Conservation (phyloP, 1,140 invertebrate species). For the Lineus longissimus region DNA sequence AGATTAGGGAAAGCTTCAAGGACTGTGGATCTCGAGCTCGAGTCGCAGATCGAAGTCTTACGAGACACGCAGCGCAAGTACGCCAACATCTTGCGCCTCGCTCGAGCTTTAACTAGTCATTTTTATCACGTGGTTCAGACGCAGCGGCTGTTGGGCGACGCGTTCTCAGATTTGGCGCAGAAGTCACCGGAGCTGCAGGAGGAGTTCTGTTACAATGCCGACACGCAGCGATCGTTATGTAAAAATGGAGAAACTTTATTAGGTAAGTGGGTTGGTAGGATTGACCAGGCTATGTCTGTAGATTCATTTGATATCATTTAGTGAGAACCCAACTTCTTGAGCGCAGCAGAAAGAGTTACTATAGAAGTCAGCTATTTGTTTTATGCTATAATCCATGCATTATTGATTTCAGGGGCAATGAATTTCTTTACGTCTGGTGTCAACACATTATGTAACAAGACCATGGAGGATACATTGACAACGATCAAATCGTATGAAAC, state of each 20-base stretch:
- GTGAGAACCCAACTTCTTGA: no score
- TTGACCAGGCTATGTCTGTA: no score
- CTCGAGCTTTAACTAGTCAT: slow-evolving; percentile 78
- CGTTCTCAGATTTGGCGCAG: slow-evolving; percentile 91
- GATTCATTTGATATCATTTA: no score
- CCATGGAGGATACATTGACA: slow-evolving; percentile 91
- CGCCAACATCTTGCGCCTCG: slow-evolving; percentile 79
- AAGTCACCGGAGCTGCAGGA: slow-evolving; percentile 92
- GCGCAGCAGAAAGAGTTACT: no score
- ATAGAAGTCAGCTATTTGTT: no score
- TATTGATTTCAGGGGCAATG: slow-evolving; percentile 63
- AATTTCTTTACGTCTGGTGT: slow-evolving; percentile 95
- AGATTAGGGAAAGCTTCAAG: slow-evolving; percentile 86
- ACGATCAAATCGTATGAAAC: slow-evolving; percentile 91
- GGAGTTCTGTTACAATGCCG: slow-evolving; percentile 91
- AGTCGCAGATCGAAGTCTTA: slow-evolving; percentile 85
- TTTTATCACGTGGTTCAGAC: slow-evolving; percentile 85
- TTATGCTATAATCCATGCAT: no score
- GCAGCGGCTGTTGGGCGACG: slow-evolving; percentile 72
- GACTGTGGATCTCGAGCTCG: slow-evolving; percentile 85
- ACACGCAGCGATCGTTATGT: slow-evolving; percentile 87
- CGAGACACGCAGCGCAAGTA: slow-evolving; percentile 94
- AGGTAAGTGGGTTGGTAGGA: slow-evolving; percentile 39
- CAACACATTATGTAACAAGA: slow-evolving; percentile 92
- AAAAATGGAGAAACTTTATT: slow-evolving; percentile 91